These are phyloP conservation scores for Harpagoxenus sublaevis DNA, from an alignment of 2,888 invertebrate genomes.

Conservation along the genomic window DNA sequence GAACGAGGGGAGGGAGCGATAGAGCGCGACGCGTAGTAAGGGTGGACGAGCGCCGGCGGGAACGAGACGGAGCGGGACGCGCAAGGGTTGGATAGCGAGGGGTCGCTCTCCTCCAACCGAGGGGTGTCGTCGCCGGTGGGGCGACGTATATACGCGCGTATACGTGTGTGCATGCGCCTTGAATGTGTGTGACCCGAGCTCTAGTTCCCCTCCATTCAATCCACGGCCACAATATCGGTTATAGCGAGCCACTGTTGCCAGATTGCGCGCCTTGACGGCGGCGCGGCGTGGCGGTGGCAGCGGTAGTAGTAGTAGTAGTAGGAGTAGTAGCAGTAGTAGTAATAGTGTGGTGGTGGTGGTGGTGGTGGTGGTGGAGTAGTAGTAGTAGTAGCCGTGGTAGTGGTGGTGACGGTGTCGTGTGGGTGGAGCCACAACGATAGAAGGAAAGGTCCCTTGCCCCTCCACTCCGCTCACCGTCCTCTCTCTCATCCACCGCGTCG, in stretches of 20 bases:
- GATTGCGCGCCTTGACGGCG: conserved; percentile 81
- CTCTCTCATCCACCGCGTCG: conserved; percentile 50
- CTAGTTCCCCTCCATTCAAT: conserved; percentile 86
- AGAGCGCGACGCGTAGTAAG: conserved; percentile 49
- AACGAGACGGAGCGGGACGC: conserved; percentile 67
- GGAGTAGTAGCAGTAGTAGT: conserved; percentile 66
- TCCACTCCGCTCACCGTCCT: conserved; percentile 57
- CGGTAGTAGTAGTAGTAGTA: conserved; percentile 61
- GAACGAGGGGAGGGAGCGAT: conserved; percentile 60
- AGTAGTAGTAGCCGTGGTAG: not conserved
- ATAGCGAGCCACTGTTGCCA: conserved; percentile 85
- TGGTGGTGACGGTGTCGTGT: conserved; percentile 67
- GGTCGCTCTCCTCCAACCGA: conserved; percentile 69
- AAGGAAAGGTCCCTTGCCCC: conserved; percentile 74
- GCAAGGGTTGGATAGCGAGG: conserved; percentile 72
- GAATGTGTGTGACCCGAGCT: conserved; percentile 83
- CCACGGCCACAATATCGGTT: conserved; percentile 85
- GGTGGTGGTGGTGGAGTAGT: conserved; percentile 59
- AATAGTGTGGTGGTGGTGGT: conserved; percentile 67
- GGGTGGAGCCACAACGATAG: conserved; percentile 80
- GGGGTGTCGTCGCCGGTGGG: conserved; percentile 78
- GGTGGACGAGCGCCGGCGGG: conserved; percentile 58
- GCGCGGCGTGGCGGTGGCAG: conserved; percentile 65
- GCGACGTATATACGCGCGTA: conserved; percentile 60
- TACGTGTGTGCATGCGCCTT: not conserved